phyloP scores from a whole-genome alignment of 2,888 invertebrate genomes.

The Phlogophora meticulosa region DNA sequence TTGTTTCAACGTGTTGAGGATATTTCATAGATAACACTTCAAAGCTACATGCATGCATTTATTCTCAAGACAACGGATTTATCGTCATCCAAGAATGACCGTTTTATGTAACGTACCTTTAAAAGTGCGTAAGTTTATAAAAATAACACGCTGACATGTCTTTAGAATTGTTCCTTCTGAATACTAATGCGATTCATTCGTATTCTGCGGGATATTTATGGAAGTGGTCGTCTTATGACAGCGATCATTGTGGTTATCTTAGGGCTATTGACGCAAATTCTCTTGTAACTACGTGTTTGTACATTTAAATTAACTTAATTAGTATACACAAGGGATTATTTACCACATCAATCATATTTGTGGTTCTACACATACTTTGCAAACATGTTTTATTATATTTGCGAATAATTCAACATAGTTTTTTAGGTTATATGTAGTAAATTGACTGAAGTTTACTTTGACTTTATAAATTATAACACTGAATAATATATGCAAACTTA shows the following conservation, averaged over 20 bases:
- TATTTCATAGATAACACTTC: slow-evolving; percentile 11
- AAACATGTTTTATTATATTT: slow-evolving; percentile 32
- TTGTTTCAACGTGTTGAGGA: slow-evolving; percentile 11
- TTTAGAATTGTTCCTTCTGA: slow-evolving; percentile 50
- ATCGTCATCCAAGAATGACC: slow-evolving; percentile 15
- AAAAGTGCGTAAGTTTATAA: slow-evolving; percentile 42
- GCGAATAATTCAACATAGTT: neutral
- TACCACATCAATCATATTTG: slow-evolving; percentile 42
- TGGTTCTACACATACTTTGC: slow-evolving; percentile 33
- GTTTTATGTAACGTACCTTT: slow-evolving; percentile 41
- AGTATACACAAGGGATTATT: slow-evolving; percentile 43
- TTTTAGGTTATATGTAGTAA: neutral
- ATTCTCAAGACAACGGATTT: neutral
- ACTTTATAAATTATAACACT: neutral
- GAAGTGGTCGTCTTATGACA: slow-evolving; percentile 68
- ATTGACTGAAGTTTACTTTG: neutral
- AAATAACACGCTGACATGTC: slow-evolving; percentile 43
- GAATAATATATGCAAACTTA: slow-evolving; percentile 1
- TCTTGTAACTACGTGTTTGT: slow-evolving; percentile 64
- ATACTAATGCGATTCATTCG: slow-evolving; percentile 64
- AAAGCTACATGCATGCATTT: slow-evolving; percentile 6
- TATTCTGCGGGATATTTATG: slow-evolving; percentile 60
- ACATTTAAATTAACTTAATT: slow-evolving; percentile 61
- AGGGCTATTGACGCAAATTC: slow-evolving; percentile 69
- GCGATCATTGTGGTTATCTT: slow-evolving; percentile 63